phyloP scores from a whole-genome alignment of 2,888 invertebrate genomes.

The Ochropleura leucogaster region DNA sequence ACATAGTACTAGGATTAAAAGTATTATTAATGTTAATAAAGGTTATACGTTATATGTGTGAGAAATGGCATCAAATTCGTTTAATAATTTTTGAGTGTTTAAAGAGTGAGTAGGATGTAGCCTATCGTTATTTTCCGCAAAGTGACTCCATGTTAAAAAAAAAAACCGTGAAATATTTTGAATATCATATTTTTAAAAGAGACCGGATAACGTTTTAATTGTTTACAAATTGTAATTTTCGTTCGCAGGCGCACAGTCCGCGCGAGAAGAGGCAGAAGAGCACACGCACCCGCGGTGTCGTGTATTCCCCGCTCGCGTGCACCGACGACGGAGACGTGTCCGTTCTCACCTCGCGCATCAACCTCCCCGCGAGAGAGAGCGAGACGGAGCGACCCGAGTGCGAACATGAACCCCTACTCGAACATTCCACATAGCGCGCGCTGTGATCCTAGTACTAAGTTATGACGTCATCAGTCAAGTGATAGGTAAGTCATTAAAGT shows the following conservation, averaged over 20 bases:
- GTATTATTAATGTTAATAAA: no score
- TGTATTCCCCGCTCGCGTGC: conserved; percentile 83
- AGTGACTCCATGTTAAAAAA: no score
- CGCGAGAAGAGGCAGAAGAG: conserved; percentile 66
- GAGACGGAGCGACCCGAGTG: conserved; percentile 64
- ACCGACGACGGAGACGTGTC: conserved; percentile 82
- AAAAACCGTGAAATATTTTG: no score
- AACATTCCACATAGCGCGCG: conserved; percentile 85
- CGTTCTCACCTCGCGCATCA: conserved; percentile 73
- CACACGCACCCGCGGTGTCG: conserved; percentile 74
- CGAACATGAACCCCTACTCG: conserved; percentile 81
- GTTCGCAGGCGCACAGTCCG: conserved; percentile 67
- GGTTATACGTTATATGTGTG: no score
- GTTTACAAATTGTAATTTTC: conserved; percentile 8
- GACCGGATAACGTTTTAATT: no score
- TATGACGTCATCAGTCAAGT: conserved; percentile 60
- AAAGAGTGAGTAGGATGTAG: no score
- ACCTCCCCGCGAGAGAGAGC: conserved; percentile 69
- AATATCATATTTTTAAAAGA: no score
- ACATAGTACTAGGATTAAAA: no score
- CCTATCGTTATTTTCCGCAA: no score
- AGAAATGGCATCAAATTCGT: no score
- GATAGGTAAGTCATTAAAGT: conserved; percentile 67
- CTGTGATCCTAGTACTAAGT: conserved; percentile 82
- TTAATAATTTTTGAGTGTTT: no score